Base-by-base conservation (phyloP, 2,113 vertebrate genomes). In the Hippocampus comes region DNA sequence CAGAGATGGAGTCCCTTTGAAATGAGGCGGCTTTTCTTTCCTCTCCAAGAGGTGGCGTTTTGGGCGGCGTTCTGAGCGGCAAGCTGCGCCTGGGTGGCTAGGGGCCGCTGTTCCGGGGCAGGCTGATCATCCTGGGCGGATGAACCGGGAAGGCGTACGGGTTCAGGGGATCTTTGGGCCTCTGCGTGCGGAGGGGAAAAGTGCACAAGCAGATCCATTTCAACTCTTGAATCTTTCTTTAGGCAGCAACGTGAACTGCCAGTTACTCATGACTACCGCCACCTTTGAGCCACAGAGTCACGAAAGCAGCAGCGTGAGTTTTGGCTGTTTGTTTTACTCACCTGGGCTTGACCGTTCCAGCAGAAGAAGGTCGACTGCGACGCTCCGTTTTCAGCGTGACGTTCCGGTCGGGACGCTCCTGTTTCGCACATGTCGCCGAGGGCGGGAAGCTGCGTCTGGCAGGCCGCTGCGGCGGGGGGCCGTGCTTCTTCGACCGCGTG, bases 271-370 rank as follows among this genome's bases (percentile, higher is more conserved):
- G 55, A 57, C n/a, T 23, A 1, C 20, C 20, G 51, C 51, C 4
- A 53, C 3, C 34, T 38, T 38, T 17, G 15, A 48, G 12, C 46
- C 46, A 48, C 46, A 17, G 14, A 11, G 57, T 59, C 11, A 59
- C 27, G 12, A 56, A 56, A 56, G 55, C 11, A 12, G 8, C 9
- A 11, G 38, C 1, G 5, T 23, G 5, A 6, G 7, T 7, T 9
- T 17, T 48, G 59, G 4, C 20, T 42, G 4, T 21, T 5, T 6
- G 21, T 9, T 30, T 5, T 6, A 51, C 64, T 78, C 30, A 84
- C 79, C 77, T 77, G 71, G 65, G 66, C 49, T 11, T 68, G 69
- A 9, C 57, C n/a, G 34, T 67, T 79, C 74, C 77, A 79, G 5
- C 71, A 79, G 66, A 72, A 76, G 77, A 76, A 66, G 0, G 68